Conservation (phyloP, 2,797 vertebrate genomes). For the Neosalanx taihuensis region DNA sequence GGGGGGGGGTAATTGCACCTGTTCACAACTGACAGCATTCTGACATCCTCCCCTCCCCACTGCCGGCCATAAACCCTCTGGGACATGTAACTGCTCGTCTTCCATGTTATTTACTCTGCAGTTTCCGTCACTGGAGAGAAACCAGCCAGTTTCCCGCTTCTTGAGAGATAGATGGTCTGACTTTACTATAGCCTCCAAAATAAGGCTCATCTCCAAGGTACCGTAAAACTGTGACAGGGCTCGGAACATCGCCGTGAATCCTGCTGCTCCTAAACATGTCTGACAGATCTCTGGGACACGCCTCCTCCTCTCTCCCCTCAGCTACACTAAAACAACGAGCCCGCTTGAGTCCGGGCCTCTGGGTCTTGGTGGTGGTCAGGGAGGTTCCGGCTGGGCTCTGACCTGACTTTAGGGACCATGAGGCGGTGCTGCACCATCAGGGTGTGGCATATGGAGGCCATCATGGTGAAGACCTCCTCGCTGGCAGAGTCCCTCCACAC, state of each 20-base stretch:
- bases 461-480: slow-evolving; percentile 94
- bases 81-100: slow-evolving; percentile 72
- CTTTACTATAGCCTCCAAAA: no score
- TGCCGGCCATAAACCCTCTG: slow-evolving; percentile 78
- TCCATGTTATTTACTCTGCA: slow-evolving; percentile 75
- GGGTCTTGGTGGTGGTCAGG: no score
- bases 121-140: slow-evolving; percentile 64
- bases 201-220: no score
- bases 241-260: no score
- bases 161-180: no score
- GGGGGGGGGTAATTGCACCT: slow-evolving; percentile 79
- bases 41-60: slow-evolving; percentile 81
- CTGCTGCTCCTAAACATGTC: no score
- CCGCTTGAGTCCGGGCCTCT: no score
- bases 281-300: no score
- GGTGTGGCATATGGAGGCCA: slow-evolving; percentile 96
- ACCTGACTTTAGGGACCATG: slow-evolving; percentile 98
- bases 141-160: slow-evolving; percentile 32
- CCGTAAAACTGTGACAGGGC: no score
- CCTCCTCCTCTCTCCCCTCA: no score
- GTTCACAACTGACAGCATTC: slow-evolving; percentile 77
- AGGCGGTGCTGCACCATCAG: slow-evolving; percentile 98
- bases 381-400: slow-evolving; percentile 29
- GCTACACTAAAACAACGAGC: no score
- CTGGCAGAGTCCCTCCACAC: slow-evolving; percentile 96